phyloP scores from a whole-genome alignment of 2,113 vertebrate genomes.

The Bos indicus region DNA sequence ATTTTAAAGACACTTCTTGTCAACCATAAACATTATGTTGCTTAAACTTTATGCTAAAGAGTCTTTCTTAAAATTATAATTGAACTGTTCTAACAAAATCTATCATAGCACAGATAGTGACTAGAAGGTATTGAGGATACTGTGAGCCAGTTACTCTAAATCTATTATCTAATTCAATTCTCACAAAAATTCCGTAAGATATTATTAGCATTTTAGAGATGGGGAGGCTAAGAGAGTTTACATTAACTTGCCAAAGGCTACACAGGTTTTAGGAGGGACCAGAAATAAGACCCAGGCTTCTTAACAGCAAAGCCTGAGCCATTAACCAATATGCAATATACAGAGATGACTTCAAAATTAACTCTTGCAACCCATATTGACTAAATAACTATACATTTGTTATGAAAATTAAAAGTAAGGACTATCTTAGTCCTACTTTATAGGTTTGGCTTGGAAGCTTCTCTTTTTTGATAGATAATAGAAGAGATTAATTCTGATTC shows the following conservation, averaged over 20 bases:
- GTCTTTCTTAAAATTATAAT: not conserved
- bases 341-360: not conserved
- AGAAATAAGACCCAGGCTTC: not conserved
- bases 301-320: not conserved
- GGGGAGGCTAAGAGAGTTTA: not conserved
- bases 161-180: not conserved
- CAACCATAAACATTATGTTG: not conserved
- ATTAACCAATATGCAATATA: not conserved
- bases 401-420: not conserved
- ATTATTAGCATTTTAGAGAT: not conserved
- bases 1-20: not conserved
- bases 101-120: not conserved
- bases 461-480: not conserved
- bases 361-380: not conserved
- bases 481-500: not conserved
- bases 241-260: not conserved
- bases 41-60: not conserved
- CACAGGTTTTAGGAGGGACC: not conserved
- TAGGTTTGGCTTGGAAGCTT: not conserved
- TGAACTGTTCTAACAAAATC: not conserved
- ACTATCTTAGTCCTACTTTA: not conserved
- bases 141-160: not conserved
- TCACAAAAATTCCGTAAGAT: not conserved
- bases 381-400: not conserved
- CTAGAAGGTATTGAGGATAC: not conserved